Base-by-base conservation (phyloP, 2,113 vertebrate species). In the Misgurnus mizolepis region DNA sequence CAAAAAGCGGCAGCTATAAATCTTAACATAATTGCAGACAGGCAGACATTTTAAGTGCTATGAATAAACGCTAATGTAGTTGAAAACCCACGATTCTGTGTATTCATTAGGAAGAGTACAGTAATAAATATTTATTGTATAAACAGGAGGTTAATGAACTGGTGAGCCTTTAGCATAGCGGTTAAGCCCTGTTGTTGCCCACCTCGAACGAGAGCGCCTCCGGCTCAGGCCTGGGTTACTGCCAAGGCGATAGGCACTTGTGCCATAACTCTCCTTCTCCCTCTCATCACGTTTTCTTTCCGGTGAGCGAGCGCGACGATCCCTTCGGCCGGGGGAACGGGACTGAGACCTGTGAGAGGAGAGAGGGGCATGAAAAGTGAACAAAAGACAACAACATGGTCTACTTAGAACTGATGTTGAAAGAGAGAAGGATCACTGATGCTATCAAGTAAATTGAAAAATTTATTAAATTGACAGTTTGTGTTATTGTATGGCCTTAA, bases 171-270 rank as follows among this genome's bases (percentile, higher is more conserved):
- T 10, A 8, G 45, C 45, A 4, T 47, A 47, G 10, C 49, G 12
- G 10, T 22, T 49, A 11, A 69, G 67, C 3, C 9, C 7, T 53
- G 17, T 6, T 71, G 15, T 55, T 8, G 7, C 27, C 15, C 10
- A 98, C 96, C 95, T 96, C 88, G 96, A 98, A 65, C 91, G 93
- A 0, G 95, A 95, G 49, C 90, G 92, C 10, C 94, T 95, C 80
- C 94, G 88, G 85, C 94, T 93, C 71, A 89, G 89, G 0, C 92
- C 88, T 0, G 96, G 94, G 79, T 94, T 95, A 67, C 94, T 94
- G 86, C 95, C 95, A 83, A 93, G 91, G 64, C 94, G 95, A 81
- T 96, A 91, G 0, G 93, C 92, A 0, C 91, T 93, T 15, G 94
- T 88, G 10, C 94, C 91, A 0, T 91, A 91, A 3, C 93, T 91